These are phyloP conservation scores for Rachycentron canadum DNA, from an alignment of 2,797 vertebrate genomes.

Conservation along the genomic window DNA sequence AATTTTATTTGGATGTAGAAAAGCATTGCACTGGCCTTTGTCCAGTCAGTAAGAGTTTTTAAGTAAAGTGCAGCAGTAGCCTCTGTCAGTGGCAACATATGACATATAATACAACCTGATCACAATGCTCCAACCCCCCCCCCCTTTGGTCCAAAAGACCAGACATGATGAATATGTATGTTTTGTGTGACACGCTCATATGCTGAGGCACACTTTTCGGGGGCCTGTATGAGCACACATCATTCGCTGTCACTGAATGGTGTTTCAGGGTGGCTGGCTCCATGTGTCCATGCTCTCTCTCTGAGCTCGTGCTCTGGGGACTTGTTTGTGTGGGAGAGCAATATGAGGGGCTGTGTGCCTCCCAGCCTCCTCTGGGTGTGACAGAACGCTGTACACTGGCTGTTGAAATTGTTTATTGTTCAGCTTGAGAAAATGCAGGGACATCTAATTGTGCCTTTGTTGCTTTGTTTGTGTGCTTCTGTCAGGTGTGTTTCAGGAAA, in stretches of 20 bases:
- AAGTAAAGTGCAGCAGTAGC: conserved; percentile 32
- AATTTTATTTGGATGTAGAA: conserved; percentile 60
- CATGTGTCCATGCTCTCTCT: conserved; percentile 34
- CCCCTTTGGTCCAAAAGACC: conserved; percentile 38
- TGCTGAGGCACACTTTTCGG: conserved; percentile 59
- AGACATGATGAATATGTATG: conserved; percentile 62
- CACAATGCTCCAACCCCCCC: conserved; percentile 7
- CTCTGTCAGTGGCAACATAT: conserved; percentile 36
- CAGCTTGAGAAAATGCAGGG: conserved; percentile 62
- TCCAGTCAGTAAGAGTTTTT: conserved; percentile 49
- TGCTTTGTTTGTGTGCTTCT: conserved; percentile 52
- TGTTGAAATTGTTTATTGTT: conserved; percentile 34
- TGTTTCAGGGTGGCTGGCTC: conserved; percentile 51
- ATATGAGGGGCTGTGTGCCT: conserved; percentile 12
- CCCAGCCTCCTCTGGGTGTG: conserved; percentile 4
- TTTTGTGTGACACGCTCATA: conserved; percentile 52
- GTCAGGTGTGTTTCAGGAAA: conserved; percentile 45
- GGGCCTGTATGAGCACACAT: conserved; percentile 50
- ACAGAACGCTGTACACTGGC: conserved; percentile 31
- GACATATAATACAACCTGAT: conserved; percentile 30
- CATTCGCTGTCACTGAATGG: conserved; percentile 57
- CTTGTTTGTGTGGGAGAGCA: conserved; percentile 46
- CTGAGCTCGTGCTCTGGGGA: conserved; percentile 27
- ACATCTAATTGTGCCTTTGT: conserved; percentile 38
- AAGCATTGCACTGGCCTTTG: conserved; percentile 41